Conservation (phyloP, 2,888 invertebrate species). For the Scrobipalpa atriplicella region DNA sequence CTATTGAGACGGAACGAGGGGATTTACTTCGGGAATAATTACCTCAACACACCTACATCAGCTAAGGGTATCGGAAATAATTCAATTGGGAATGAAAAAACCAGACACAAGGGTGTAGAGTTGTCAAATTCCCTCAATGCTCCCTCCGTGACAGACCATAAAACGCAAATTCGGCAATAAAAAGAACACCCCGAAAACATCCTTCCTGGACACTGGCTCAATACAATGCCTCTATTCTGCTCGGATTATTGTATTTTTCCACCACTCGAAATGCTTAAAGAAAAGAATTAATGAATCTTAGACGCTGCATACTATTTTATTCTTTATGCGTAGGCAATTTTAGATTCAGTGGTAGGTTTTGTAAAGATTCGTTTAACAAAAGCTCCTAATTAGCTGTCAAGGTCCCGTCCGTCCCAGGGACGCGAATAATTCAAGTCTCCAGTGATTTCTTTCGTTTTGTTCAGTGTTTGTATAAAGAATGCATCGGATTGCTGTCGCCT, state of each 20-base stretch:
- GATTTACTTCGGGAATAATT: constrained; percentile 65
- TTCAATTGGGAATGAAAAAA: constrained; percentile 49
- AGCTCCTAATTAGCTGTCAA: constrained; percentile 81
- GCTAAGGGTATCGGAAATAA: constrained; percentile 39
- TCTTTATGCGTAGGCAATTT: constrained; percentile 48
- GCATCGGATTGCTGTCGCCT: constrained; percentile 46
- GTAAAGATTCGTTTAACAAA: constrained; percentile 78
- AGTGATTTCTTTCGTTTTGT: constrained; percentile 76
- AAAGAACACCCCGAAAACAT: constrained; percentile 77
- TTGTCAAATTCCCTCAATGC: constrained; percentile 67
- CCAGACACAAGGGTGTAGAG: constrained; percentile 59
- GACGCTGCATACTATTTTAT: constrained; percentile 44
- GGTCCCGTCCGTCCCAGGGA: constrained; percentile 74
- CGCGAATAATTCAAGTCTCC: constrained; percentile 79
- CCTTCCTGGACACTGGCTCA: constrained; percentile 81
- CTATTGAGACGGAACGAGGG: constrained; percentile 62
- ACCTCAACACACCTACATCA: constrained; percentile 35
- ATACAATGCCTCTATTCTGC: constrained; percentile 77
- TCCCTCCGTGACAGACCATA: constrained; percentile 74
- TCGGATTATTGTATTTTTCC: constrained; percentile 81
- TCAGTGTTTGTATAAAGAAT: constrained; percentile 55
- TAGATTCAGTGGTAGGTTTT: constrained; percentile 46
- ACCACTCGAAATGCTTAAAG: constrained; percentile 77
- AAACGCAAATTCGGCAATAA: constrained; percentile 82
- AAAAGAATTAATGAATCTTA: constrained; percentile 74